Conservation (phyloP, 2,888 invertebrate genomes). For the Pollenia labialis region DNA sequence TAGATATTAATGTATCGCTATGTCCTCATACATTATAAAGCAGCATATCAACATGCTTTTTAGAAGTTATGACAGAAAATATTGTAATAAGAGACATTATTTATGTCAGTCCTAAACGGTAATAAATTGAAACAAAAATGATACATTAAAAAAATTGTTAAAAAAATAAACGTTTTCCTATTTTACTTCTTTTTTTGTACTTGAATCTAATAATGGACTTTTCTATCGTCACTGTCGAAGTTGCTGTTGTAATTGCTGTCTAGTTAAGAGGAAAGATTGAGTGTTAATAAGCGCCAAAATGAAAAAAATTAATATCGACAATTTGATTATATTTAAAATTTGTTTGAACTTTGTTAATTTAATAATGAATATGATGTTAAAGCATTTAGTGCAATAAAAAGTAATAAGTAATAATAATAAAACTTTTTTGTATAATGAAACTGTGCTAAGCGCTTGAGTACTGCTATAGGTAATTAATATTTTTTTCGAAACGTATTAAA, state of each 20-base stretch:
- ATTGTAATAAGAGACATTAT: not conserved
- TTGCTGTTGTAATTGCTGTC: slow-evolving; percentile 22
- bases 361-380: slow-evolving; percentile 27
- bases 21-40: not conserved
- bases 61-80: not conserved
- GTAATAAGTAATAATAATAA: slow-evolving; percentile 5
- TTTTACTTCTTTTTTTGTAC: not conserved
- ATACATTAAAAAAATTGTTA: not conserved
- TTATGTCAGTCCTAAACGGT: not conserved
- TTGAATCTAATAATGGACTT: slow-evolving; percentile 17
- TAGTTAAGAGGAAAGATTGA: slow-evolving; percentile 27
- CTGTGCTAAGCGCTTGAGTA: not conserved
- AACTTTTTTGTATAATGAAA: not conserved
- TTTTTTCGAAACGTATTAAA: too few species aligned
- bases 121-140: slow-evolving; percentile 13
- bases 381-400: slow-evolving; percentile 10
- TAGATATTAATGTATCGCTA: not conserved
- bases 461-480: too few species aligned
- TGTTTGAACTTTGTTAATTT: slow-evolving; percentile 55
- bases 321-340: slow-evolving; percentile 50
- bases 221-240: not conserved
- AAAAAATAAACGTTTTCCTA: not conserved
- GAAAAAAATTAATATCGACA: slow-evolving; percentile 37
- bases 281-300: slow-evolving; percentile 33
- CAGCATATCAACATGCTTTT: slow-evolving; percentile 5